Conservation (phyloP, 2,797 vertebrate species). For the Lerista edwardsae region DNA sequence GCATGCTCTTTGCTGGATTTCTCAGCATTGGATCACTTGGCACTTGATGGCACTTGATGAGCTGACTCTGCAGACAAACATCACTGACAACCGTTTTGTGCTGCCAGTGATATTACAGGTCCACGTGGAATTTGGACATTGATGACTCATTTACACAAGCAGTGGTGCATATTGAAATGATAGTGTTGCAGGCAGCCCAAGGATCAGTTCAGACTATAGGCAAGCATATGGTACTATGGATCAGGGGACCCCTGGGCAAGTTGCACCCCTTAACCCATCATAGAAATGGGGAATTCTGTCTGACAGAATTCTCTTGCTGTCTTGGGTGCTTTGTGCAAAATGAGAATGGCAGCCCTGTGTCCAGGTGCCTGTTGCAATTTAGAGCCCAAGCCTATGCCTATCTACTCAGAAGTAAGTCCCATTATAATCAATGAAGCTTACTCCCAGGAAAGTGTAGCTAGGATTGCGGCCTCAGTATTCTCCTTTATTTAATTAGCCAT, state of each 20-base stretch:
- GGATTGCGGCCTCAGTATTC: too few species aligned
- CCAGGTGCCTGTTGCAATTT: not conserved
- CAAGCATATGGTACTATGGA: not conserved
- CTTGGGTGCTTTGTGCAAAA: not conserved
- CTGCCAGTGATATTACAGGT: not conserved
- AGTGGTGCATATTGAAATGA: not conserved
- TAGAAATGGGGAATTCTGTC: not conserved
- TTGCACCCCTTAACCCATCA: not conserved
- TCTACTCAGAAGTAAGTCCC: too few species aligned
- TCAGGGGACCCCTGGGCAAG: not conserved
- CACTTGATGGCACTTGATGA: not conserved
- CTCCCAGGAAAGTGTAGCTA: too few species aligned
- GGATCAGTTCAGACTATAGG: not conserved
- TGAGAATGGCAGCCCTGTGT: not conserved
- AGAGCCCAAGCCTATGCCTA: too few species aligned
- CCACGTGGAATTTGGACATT: not conserved
- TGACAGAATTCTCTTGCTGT: not conserved
- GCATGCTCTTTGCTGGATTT: not conserved
- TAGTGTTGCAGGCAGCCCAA: too few species aligned
- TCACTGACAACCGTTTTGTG: not conserved
- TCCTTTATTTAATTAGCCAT: not conserved
- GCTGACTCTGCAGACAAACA: not conserved
- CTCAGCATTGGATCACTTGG: too few species aligned
- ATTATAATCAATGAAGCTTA: too few species aligned
- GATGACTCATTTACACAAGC: not conserved